These are phyloP conservation scores for Drosophila carrolli DNA, from an alignment of 1,140 invertebrate species.

Conservation along the genomic window DNA sequence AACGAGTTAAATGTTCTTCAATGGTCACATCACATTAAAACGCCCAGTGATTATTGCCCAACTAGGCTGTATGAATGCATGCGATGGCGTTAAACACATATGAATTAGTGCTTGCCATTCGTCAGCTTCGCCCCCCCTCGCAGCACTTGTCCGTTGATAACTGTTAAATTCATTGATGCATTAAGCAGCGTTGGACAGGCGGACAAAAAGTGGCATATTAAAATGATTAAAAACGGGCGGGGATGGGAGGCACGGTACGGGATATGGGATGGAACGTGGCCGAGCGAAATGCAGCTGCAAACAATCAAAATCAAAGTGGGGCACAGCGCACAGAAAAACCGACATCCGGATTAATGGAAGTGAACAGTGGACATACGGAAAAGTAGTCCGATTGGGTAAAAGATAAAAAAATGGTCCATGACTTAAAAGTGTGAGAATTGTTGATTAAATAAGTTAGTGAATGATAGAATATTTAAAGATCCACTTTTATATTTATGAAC, in stretches of 20 bases:
- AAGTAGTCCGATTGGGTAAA: background rate
- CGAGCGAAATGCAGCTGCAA: slow-evolving; percentile 47
- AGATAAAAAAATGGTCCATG: background rate
- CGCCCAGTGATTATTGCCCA: slow-evolving; percentile 35
- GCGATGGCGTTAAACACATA: slow-evolving; percentile 32
- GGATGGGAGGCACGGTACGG: background rate
- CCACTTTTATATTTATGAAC: too few relatives aligned
- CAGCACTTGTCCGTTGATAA: slow-evolving; percentile 18
- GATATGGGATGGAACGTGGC: slow-evolving; percentile 5
- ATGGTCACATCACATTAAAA: slow-evolving; percentile 39
- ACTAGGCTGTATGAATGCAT: slow-evolving; percentile 7
- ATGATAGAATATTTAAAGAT: background rate
- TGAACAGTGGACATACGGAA: slow-evolving; percentile 47
- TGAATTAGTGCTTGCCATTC: slow-evolving; percentile 59
- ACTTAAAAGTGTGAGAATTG: background rate
- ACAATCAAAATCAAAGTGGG: slow-evolving; percentile 76
- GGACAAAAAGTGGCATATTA: slow-evolving; percentile 72
- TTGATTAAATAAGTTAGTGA: background rate
- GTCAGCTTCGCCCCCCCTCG: slow-evolving; percentile 18
- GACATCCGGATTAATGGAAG: slow-evolving; percentile 60
- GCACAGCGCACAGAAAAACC: slow-evolving; percentile 26
- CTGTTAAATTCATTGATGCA: slow-evolving; percentile 59
- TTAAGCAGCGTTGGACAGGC: slow-evolving; percentile 54
- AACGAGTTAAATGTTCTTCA: slow-evolving; percentile 49
- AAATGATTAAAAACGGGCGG: slow-evolving; percentile 66